Percentiles rank a stretch among this genome's conserved stretches.
phyloP scores from a whole-genome alignment of 2,888 invertebrate genomes.

The Drosophila kanekoi region DNA sequence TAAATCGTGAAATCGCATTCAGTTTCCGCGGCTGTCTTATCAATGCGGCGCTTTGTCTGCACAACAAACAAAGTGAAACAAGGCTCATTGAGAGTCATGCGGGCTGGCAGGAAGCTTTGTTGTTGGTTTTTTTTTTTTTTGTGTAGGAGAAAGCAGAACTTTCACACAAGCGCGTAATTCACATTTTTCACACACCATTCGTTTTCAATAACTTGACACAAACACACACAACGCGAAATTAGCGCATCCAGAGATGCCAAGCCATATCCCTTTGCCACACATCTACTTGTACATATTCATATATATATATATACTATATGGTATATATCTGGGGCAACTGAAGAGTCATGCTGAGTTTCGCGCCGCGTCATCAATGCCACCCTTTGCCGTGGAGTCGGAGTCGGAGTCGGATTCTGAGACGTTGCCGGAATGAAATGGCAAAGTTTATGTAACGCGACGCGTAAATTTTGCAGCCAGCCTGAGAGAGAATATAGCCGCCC shows the following conservation, averaged over 20 bases:
- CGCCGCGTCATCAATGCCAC: slow-evolving; percentile 51
- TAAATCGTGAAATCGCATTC: slow-evolving; percentile 20
- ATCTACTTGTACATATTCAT: slow-evolving; percentile 9
- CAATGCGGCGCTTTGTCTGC: slow-evolving; percentile 26
- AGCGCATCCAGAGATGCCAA: slow-evolving; percentile 59
- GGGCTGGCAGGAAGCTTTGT: slow-evolving; percentile 21
- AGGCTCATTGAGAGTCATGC: slow-evolving; percentile 45
- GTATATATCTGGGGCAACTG: slow-evolving; percentile 31
- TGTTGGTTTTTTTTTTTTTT: neutral
- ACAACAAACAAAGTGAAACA: slow-evolving; percentile 23
- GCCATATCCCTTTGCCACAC: slow-evolving; percentile 40
- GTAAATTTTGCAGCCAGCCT: slow-evolving; percentile 71
- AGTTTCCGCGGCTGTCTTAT: slow-evolving; percentile 36
- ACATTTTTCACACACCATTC: slow-evolving; percentile 79
- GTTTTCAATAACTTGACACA: slow-evolving; percentile 72
- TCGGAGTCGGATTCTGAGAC: slow-evolving; percentile 11
- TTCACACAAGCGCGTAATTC: slow-evolving; percentile 57
- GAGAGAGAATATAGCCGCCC: slow-evolving; percentile 48
- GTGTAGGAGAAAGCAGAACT: slow-evolving; percentile 20
- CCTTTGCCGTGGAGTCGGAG: slow-evolving; percentile 1
- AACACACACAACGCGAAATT: slow-evolving; percentile 53
- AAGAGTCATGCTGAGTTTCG: slow-evolving; percentile 74
- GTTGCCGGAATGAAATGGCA: slow-evolving; percentile 59
- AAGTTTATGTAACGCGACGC: slow-evolving; percentile 72
- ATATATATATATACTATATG: neutral